These are phyloP conservation scores for Tetragnatha versicolor DNA, from an alignment of 1,140 invertebrate genomes.

Conservation along the genomic window DNA sequence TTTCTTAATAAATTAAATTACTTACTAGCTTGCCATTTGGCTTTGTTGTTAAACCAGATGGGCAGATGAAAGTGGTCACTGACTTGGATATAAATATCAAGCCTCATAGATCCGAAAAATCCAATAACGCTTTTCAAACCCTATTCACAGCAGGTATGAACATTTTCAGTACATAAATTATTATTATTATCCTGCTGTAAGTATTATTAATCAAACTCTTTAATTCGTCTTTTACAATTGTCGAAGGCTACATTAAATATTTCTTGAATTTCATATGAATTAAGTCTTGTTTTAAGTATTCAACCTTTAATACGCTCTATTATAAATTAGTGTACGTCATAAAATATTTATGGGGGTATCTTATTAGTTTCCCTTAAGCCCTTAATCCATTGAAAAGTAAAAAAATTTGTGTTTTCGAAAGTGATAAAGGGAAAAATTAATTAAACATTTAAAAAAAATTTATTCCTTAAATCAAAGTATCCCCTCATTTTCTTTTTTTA, in stretches of 20 bases:
- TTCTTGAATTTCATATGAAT: neutral
- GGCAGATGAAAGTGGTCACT: neutral
- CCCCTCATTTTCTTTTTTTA: too few species aligned
- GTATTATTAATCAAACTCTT: neutral
- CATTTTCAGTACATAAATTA: neutral
- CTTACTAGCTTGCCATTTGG: neutral
- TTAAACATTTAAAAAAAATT: too few species aligned
- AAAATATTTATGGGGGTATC: too few species aligned
- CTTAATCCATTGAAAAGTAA: too few species aligned
- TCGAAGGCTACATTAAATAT: neutral
- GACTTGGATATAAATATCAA: neutral
- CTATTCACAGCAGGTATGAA: neutral
- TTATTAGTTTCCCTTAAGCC: too few species aligned
- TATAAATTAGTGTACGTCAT: too few species aligned
- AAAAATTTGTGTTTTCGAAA: too few species aligned
- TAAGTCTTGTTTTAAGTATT: neutral
- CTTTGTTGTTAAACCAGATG: neutral
- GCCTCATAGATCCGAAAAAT: neutral
- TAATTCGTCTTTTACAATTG: neutral
- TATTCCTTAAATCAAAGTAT: too few species aligned
- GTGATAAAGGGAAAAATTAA: too few species aligned
- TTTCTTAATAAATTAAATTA: neutral
- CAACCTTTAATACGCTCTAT: neutral
- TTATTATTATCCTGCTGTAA: neutral
- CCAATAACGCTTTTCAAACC: neutral